Conservation (phyloP, 2,113 vertebrate species). For the Lepidothrix coronata region DNA sequence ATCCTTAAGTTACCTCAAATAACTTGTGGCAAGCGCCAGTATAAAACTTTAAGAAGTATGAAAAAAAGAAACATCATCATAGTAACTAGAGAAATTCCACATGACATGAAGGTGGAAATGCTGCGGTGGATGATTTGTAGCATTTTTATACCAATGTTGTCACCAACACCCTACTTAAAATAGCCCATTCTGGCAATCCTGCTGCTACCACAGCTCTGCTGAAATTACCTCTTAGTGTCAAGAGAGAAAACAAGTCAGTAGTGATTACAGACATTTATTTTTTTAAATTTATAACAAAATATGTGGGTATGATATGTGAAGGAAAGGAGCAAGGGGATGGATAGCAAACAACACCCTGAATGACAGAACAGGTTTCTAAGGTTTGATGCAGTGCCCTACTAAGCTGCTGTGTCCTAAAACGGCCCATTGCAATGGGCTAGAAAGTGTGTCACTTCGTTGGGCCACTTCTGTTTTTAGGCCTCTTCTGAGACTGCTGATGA, state of each 20-base stretch:
- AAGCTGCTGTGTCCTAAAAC: neutral
- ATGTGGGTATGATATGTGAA: fast-evolving
- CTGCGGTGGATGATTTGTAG: neutral
- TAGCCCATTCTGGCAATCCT: neutral
- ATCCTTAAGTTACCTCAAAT: neutral
- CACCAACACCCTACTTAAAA: neutral
- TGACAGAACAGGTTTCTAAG: neutral
- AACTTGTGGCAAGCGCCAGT: neutral
- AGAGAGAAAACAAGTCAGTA: neutral
- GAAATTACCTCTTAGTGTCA: neutral
- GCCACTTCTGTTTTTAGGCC: neutral
- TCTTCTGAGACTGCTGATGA: conserved; percentile 12
- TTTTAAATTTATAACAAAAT: neutral
- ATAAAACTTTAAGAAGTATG: neutral
- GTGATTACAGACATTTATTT: neutral
- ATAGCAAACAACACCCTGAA: neutral
- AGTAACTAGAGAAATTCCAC: neutral
- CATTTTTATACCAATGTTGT: neutral
- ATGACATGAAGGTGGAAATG: neutral
- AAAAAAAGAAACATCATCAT: neutral
- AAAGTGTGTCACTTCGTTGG: neutral
- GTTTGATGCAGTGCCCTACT: neutral
- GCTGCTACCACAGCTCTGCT: neutral
- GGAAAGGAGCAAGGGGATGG: neutral
- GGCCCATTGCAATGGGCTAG: neutral